phyloP scores from a whole-genome alignment of 1,140 invertebrate species.

The Nephila pilipes region DNA sequence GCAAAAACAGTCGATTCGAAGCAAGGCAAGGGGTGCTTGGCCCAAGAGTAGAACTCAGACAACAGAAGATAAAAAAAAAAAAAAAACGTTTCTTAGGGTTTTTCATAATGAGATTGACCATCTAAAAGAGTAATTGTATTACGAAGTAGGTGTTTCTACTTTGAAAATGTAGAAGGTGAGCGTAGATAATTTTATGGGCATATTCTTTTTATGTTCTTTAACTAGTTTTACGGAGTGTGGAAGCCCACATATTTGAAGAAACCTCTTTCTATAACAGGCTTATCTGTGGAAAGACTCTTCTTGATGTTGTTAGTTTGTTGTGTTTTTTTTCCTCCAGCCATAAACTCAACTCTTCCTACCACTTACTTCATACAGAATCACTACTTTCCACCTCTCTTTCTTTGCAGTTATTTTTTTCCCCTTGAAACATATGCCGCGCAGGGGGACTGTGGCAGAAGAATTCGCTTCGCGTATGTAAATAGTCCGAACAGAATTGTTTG shows the following conservation, averaged over 20 bases:
- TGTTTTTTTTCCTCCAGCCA: background rate
- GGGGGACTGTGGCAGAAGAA: background rate
- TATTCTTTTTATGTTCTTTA: slow-evolving; percentile 53
- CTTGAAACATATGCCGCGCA: background rate
- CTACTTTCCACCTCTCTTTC: background rate
- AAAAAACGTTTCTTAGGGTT: slow-evolving; percentile 26
- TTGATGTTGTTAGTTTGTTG: background rate
- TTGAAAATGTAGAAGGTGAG: slow-evolving; percentile 29
- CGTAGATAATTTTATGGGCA: slow-evolving; percentile 60
- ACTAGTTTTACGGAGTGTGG: slow-evolving; percentile 52
- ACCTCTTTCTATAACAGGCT: slow-evolving; percentile 56
- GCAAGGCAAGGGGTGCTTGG: background rate
- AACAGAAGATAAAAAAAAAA: background rate
- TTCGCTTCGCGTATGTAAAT: slow-evolving; percentile 6
- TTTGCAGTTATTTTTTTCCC: background rate
- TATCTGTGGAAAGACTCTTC: slow-evolving; percentile 36
- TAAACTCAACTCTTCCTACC: slow-evolving; percentile 10
- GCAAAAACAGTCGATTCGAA: slow-evolving; percentile 50
- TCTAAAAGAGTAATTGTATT: slow-evolving; percentile 69
- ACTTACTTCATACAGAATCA: slow-evolving; percentile 31
- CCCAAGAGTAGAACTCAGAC: background rate
- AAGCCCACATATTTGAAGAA: slow-evolving; percentile 4
- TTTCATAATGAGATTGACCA: slow-evolving; percentile 69
- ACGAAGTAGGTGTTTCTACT: slow-evolving; percentile 21
- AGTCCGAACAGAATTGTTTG: background rate